Evolutionary conservation across 2,888 invertebrate genomes (phyloP).

Genomic region (Xanthorhoe spadicearia): DNA sequence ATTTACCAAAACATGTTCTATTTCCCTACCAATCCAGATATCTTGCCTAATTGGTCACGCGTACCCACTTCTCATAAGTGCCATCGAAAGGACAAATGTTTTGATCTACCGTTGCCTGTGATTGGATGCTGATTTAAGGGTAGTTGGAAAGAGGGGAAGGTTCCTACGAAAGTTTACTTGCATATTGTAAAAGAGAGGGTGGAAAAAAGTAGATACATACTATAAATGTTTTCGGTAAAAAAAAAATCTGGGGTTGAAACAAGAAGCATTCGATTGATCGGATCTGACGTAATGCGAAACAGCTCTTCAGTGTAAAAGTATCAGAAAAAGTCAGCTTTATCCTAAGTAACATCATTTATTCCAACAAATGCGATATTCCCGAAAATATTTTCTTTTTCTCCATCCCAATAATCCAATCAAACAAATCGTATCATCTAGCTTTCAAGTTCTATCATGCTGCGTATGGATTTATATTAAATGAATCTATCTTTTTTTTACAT

Average conservation of each 20-base stretch:
- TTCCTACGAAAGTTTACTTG: too few relatives aligned
- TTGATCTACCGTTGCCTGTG: slow-evolving; percentile 42
- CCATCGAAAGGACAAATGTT: slow-evolving; percentile 42
- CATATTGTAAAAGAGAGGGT: too few relatives aligned
- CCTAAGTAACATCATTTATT: slow-evolving; percentile 14
- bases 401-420: slow-evolving; percentile 32
- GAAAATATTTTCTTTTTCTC: slow-evolving; percentile 27
- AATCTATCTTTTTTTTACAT: slow-evolving; percentile 14
- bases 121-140: slow-evolving; percentile 37
- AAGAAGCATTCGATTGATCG: too few relatives aligned
- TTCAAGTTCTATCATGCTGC: slow-evolving; percentile 28
- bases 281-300: too few relatives aligned
- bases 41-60: slow-evolving; percentile 37
- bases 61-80: slow-evolving; percentile 33
- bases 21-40: slow-evolving; percentile 22
- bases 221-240: too few relatives aligned
- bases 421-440: slow-evolving; percentile 32
- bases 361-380: slow-evolving; percentile 17
- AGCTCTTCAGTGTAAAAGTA: slow-evolving; percentile 1
- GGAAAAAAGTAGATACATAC: too few relatives aligned
- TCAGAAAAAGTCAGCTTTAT: slow-evolving; percentile 9
- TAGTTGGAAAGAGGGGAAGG: slow-evolving; percentile 14
- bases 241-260: too few relatives aligned
- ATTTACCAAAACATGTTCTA: slow-evolving; percentile 21
- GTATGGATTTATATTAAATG: slow-evolving; percentile 25